Conservation (phyloP, 2,797 vertebrate genomes). For the Prionace glauca region DNA sequence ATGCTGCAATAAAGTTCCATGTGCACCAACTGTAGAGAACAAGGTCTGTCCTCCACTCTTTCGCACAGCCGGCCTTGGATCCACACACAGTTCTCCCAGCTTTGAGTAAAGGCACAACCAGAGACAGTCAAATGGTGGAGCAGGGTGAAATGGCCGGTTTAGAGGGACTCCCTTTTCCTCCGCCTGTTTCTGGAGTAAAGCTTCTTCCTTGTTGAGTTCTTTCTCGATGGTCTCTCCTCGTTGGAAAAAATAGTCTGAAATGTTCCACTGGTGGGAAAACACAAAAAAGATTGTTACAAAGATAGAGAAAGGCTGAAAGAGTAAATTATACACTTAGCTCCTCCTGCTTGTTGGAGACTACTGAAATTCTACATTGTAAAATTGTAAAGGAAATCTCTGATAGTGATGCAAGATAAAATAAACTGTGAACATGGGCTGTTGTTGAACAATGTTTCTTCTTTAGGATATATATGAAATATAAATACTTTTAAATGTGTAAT, state of each 20-base stretch:
- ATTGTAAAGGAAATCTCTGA: background rate
- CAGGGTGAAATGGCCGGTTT: constrained; percentile 87
- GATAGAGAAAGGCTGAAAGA: background rate
- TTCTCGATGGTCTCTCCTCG: constrained; percentile 88
- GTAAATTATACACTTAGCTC: background rate
- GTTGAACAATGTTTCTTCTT: background rate
- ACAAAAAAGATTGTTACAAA: constrained; percentile 39
- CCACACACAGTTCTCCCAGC: constrained; percentile 89
- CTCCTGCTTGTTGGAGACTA: background rate
- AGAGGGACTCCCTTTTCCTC: constrained; percentile 80
- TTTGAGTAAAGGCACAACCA: constrained; percentile 95
- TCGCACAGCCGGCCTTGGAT: constrained; percentile 87
- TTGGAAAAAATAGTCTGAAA: constrained; percentile 99
- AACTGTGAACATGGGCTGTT: background rate
- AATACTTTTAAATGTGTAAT: background rate
- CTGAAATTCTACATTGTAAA: background rate
- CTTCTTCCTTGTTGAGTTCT: constrained; percentile 85
- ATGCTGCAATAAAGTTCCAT: constrained; percentile 90
- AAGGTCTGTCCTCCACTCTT: constrained; percentile 93
- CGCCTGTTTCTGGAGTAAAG: constrained; percentile 77
- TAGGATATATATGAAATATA: background rate
- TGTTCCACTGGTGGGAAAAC: constrained; percentile 83
- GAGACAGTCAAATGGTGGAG: constrained; percentile 92
- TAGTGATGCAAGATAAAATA: background rate
- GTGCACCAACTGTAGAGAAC: constrained; percentile 93